Evolutionary conservation across 2,113 vertebrate species (phyloP).

Genomic region (Callopanchax toddi): DNA sequence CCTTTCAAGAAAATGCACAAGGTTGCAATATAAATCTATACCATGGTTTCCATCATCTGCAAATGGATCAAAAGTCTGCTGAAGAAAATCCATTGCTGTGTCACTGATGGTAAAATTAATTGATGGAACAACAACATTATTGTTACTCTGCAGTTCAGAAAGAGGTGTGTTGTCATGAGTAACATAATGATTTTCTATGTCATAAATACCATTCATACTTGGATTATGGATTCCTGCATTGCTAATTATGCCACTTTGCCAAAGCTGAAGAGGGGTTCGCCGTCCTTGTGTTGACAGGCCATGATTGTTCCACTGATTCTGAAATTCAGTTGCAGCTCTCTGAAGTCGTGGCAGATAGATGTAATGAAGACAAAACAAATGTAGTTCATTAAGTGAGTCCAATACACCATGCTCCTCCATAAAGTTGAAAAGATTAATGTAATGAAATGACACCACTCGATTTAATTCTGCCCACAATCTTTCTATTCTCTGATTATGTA

Average conservation of each 20-base stretch:
- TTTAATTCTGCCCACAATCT: constrained; percentile 1
- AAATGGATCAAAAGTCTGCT: too few species aligned
- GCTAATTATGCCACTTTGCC: not conserved
- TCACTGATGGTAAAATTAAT: not conserved
- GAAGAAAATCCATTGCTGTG: not conserved
- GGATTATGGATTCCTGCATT: not conserved
- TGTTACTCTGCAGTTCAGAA: not conserved
- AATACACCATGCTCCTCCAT: not conserved
- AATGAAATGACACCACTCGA: not conserved
- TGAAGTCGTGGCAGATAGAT: not conserved
- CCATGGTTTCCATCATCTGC: too few species aligned
- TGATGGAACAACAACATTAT: not conserved
- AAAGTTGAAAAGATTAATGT: not conserved
- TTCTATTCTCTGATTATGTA: not conserved
- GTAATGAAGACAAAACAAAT: not conserved
- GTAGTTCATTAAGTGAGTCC: not conserved
- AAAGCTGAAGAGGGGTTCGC: not conserved
- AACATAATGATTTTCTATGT: not conserved
- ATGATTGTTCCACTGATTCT: constrained; percentile 7
- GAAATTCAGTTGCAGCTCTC: not conserved
- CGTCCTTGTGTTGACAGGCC: constrained; percentile 1
- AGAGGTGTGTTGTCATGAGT: not conserved
- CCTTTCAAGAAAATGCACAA: too few species aligned
- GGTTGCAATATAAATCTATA: too few species aligned
- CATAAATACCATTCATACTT: not conserved